A percentile compares a stretch with the other conserved stretches of the same genome.
These are phyloP conservation scores for Bryconaethiops microstoma DNA, from an alignment of 2,797 vertebrate species.

Conservation along the genomic window DNA sequence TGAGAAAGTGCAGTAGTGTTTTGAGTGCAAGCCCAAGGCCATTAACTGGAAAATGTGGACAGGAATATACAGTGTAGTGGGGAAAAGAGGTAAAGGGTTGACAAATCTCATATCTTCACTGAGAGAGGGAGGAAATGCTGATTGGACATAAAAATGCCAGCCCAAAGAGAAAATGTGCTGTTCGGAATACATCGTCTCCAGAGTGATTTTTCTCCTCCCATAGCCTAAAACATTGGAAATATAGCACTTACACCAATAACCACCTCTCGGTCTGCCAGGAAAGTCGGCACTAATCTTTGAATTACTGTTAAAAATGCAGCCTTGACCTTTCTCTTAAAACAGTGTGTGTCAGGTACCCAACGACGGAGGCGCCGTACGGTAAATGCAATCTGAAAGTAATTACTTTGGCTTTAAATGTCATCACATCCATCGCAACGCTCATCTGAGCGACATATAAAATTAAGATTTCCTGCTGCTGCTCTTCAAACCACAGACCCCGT, in stretches of 20 bases:
- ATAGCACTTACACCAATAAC: neutral
- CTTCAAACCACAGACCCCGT: slow-evolving; percentile 46
- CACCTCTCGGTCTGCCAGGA: neutral
- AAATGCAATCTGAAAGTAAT: slow-evolving; percentile 53
- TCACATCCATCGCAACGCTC: slow-evolving; percentile 30
- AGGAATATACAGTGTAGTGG: slow-evolving; percentile 38
- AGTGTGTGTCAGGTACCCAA: slow-evolving; percentile 34
- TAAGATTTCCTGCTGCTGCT: slow-evolving; percentile 48
- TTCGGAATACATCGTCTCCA: slow-evolving; percentile 17
- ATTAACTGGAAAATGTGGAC: slow-evolving; percentile 46
- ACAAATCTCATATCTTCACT: slow-evolving; percentile 74
- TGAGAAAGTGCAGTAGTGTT: slow-evolving; percentile 47
- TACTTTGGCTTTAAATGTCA: slow-evolving; percentile 56
- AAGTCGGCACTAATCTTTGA: slow-evolving; percentile 5
- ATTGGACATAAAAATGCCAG: slow-evolving; percentile 62
- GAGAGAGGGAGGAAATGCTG: slow-evolving; percentile 68
- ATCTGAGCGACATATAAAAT: slow-evolving; percentile 55
- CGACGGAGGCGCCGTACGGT: slow-evolving; percentile 32
- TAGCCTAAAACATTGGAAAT: neutral
- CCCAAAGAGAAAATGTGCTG: slow-evolving; percentile 67
- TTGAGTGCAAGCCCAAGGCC: slow-evolving; percentile 49
- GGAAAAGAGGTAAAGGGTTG: slow-evolving; percentile 66
- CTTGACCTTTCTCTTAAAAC: slow-evolving; percentile 45
- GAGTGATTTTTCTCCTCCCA: neutral
- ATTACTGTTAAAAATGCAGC: slow-evolving; percentile 41